Evolutionary conservation across 2,888 invertebrate genomes (phyloP), one percentile per base, ranked within the genome.

Genomic region (Acronicta leporina): DNA sequence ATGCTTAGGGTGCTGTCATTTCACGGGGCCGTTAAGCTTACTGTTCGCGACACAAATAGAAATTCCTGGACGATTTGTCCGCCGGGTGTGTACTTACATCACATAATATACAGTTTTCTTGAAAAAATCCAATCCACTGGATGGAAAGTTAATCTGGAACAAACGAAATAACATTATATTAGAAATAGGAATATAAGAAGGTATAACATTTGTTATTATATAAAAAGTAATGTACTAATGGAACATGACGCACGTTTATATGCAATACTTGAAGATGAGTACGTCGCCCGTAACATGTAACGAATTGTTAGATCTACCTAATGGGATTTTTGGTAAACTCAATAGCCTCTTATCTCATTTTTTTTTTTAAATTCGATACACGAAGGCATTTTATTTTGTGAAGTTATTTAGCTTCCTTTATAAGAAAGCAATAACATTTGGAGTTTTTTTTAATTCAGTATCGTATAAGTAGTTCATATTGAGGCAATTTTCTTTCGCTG

Each of bases 91-190:
- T 59, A 68, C 68, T 68, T 64, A 68, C 68, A n/a, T 64, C 41
- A 48, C n/a, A n/a, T n/a, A 50, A 68, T 54, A 20, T 20, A 44
- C 59, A 47, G 50, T 50, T 41, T 9, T 8, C 15, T 44, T 43
- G 58, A 59, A 59, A 45, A 25, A 20, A n/a, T 41, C 52, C 35
- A 13, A 30, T 41, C 14, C 41, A 33, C 57, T 68, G 15, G 47
- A 13, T 45, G 14, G 9, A 33, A 15, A 45, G 48, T 9, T 49
- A 49, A 64, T 59, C 68, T 68, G 70, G 25, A 68, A 68, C 64
- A 59, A 64, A 35, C 35, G 25, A 43, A 9, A 15, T n/a, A 7
- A 35, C 8, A 9, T n/a, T 38, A n/a, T 38, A 38, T 33, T 8
- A 38, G 0, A 38, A 5, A 38, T n/a, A n/a, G 1, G 5, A 13